Evolutionary conservation across 2,888 invertebrate species (phyloP).

Genomic region (Muschampia plurimacula): DNA sequence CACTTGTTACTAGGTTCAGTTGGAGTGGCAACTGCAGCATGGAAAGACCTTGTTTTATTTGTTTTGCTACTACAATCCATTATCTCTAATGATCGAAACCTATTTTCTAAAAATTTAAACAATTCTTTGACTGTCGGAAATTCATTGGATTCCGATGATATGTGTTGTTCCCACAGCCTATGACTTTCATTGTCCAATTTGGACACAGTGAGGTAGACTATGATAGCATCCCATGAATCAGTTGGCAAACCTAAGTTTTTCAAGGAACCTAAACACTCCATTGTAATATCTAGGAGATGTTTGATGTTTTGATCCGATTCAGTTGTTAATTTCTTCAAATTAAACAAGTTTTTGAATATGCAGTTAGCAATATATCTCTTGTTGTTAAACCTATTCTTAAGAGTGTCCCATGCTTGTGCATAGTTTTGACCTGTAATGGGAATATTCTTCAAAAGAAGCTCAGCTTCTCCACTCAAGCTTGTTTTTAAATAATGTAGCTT

Average conservation of each 20-base stretch:
- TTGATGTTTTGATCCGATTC: constrained; percentile 28
- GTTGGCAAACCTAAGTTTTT: constrained; percentile 32
- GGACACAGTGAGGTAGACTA: constrained; percentile 26
- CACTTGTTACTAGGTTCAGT: neutral
- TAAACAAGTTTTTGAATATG: constrained; percentile 35
- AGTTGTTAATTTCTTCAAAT: constrained; percentile 18
- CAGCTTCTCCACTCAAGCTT: constrained; percentile 14
- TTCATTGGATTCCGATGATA: neutral
- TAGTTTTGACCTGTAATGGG: constrained; percentile 2
- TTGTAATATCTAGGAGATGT: constrained; percentile 35
- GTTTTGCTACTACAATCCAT: constrained; percentile 8
- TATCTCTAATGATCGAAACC: constrained; percentile 14
- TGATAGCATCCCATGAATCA: constrained; percentile 34
- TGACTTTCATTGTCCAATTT: constrained; percentile 49
- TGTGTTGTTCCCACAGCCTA: constrained; percentile 21
- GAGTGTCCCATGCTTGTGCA: neutral
- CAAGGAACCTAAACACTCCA: constrained; percentile 30
- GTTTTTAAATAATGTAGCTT: constrained; percentile 17
- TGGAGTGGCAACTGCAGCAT: neutral
- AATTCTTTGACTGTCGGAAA: neutral
- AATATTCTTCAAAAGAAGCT: constrained; percentile 13
- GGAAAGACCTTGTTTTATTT: neutral
- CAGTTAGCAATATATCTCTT: constrained; percentile 34
- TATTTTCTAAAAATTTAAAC: constrained; percentile 11
- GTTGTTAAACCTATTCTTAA: constrained; percentile 24